Percentiles rank a stretch among this genome's conserved stretches.
These are phyloP conservation scores for Dryobotodes eremita DNA, from an alignment of 2,888 invertebrate genomes.

Conservation along the genomic window DNA sequence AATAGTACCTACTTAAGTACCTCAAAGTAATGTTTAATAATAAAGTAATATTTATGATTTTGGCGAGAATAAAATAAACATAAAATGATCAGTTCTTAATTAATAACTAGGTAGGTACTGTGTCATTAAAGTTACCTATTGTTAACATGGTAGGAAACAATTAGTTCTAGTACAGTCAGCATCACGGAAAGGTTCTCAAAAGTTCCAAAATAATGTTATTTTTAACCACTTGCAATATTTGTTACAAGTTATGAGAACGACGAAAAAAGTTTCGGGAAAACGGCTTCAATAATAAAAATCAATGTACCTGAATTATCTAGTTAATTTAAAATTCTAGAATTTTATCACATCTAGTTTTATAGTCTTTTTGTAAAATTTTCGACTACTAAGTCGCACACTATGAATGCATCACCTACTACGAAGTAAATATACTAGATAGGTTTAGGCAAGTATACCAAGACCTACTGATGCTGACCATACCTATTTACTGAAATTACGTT, in stretches of 20 bases:
- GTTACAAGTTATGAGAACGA: not conserved
- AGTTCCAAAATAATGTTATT: not conserved
- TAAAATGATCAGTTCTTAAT: not conserved
- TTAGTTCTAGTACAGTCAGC: conserved; percentile 22
- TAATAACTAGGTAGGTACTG: not conserved
- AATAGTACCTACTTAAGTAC: conserved; percentile 5
- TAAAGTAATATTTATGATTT: conserved; percentile 12
- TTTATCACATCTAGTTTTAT: not conserved
- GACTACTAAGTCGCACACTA: not conserved
- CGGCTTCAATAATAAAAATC: not conserved
- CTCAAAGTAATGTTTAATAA: conserved; percentile 4
- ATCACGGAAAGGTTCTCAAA: not conserved
- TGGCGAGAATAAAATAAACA: conserved; percentile 19
- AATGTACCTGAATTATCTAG: not conserved
- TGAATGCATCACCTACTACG: conserved; percentile 1
- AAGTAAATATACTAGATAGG: too few species aligned
- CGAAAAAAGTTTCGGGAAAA: not conserved
- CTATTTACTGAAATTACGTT: conserved; percentile 20
- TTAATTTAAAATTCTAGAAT: not conserved
- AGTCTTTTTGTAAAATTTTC: not conserved
- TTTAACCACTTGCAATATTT: not conserved
- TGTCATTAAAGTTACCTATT: conserved; percentile 18
- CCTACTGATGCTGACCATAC: conserved; percentile 32
- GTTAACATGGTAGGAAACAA: conserved; percentile 33
- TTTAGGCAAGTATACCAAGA: too few species aligned